phyloP scores from a whole-genome alignment of 2,888 invertebrate species.

The Morpho helenor region DNA sequence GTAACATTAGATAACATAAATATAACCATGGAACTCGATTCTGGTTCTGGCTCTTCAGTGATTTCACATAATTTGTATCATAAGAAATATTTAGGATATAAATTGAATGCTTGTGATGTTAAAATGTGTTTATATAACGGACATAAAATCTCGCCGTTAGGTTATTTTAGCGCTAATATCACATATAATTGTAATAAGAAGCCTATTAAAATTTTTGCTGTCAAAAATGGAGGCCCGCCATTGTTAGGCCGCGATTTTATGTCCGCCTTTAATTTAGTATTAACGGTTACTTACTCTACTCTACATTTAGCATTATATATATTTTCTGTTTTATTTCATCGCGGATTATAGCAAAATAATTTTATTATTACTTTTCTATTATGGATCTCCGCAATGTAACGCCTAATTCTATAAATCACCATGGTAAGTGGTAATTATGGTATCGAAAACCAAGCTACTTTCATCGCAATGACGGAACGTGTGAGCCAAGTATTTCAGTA shows the following conservation, averaged over 20 bases:
- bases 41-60: too few species aligned
- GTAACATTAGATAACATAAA: too few species aligned
- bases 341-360: too few species aligned
- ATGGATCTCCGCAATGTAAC: too few species aligned
- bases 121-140: conserved; percentile 32
- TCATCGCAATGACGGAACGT: too few species aligned
- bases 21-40: too few species aligned
- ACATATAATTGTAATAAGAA: conserved; percentile 15
- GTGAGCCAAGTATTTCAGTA: conserved; percentile 2
- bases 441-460: too few species aligned
- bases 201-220: conserved; percentile 25
- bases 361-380: too few species aligned
- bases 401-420: too few species aligned
- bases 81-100: conserved; percentile 12
- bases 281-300: too few species aligned
- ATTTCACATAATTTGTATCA: conserved; percentile 23
- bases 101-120: conserved; percentile 13
- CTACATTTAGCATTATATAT: too few species aligned
- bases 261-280: conserved; percentile 15
- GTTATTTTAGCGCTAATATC: conserved; percentile 17
- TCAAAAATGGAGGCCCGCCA: conserved; percentile 29
- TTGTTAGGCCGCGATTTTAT: conserved; percentile 25
- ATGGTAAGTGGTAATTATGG: too few species aligned
- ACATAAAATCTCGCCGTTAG: conserved; percentile 28
- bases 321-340: background rate